phyloP scores from a whole-genome alignment of 2,113 vertebrate species.

The Rattus rattus region DNA sequence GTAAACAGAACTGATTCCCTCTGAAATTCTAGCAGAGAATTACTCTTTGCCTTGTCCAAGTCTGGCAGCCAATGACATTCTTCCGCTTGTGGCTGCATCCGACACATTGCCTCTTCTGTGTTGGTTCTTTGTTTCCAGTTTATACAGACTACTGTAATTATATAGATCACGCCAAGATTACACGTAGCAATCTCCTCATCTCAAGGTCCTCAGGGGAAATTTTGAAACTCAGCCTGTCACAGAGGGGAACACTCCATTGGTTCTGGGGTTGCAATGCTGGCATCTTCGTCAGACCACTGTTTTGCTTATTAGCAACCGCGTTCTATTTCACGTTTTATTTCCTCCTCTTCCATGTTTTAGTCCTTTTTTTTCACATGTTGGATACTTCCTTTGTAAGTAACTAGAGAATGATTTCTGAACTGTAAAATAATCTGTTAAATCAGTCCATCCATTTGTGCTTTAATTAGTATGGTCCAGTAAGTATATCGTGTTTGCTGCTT shows the following conservation, averaged over 20 bases:
- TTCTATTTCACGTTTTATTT: conserved; percentile 17
- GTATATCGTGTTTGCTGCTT: not conserved
- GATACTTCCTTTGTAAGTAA: not conserved
- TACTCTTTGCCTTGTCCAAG: not conserved
- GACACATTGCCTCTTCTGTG: not conserved
- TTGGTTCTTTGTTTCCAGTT: not conserved
- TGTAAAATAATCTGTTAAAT: conserved; percentile 26
- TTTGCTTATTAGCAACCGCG: not conserved
- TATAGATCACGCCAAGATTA: not conserved
- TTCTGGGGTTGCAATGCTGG: not conserved
- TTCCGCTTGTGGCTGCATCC: not conserved
- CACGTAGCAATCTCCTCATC: not conserved
- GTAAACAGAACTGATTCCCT: not conserved
- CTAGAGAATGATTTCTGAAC: not conserved
- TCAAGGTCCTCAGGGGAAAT: not conserved
- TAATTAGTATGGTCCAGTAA: not conserved
- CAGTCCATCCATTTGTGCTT: not conserved
- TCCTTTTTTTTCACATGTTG: not conserved
- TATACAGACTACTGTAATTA: not conserved
- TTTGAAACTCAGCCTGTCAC: not conserved
- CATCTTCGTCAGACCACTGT: not conserved
- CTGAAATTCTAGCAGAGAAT: not conserved
- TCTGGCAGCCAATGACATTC: not conserved
- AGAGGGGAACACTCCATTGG: not conserved
- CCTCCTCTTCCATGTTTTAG: not conserved